Evolutionary conservation across 1,140 invertebrate genomes (phyloP).

Genomic region (Anadara kagoshimensis): DNA sequence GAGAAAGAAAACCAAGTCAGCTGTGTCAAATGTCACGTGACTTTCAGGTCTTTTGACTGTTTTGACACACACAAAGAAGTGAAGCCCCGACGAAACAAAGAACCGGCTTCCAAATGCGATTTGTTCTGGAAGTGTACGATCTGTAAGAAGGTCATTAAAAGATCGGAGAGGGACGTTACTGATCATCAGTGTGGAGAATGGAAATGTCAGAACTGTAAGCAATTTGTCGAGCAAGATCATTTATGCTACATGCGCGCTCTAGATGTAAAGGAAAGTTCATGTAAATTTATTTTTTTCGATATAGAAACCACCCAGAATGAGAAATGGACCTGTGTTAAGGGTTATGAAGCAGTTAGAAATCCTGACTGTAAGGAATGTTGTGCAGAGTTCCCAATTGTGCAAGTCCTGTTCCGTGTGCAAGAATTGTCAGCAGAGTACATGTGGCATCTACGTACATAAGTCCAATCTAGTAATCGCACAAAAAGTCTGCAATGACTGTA

Average conservation of each 20-base stretch:
- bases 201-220: slow-evolving; percentile 29
- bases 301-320: slow-evolving; percentile 14
- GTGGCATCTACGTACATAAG: slow-evolving; percentile 4
- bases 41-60: no score
- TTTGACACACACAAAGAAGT: no score
- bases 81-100: no score
- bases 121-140: slow-evolving; percentile 17
- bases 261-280: not conserved
- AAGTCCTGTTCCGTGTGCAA: slow-evolving; percentile 5
- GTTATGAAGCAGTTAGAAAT: not conserved
- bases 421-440: not conserved
- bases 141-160: slow-evolving; percentile 22
- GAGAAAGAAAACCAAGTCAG: no score
- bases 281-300: slow-evolving; percentile 18
- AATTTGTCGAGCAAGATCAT: slow-evolving; percentile 21
- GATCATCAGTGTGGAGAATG: slow-evolving; percentile 31
- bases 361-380: not conserved
- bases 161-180: not conserved
- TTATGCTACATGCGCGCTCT: slow-evolving; percentile 18
- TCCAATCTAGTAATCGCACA: not conserved
- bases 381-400: not conserved
- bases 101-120: not conserved
- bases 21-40: no score
- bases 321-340: not conserved
- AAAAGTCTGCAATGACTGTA: not conserved